Base-by-base conservation (phyloP, 2,797 vertebrate genomes). In the Jordanella pulchra region DNA sequence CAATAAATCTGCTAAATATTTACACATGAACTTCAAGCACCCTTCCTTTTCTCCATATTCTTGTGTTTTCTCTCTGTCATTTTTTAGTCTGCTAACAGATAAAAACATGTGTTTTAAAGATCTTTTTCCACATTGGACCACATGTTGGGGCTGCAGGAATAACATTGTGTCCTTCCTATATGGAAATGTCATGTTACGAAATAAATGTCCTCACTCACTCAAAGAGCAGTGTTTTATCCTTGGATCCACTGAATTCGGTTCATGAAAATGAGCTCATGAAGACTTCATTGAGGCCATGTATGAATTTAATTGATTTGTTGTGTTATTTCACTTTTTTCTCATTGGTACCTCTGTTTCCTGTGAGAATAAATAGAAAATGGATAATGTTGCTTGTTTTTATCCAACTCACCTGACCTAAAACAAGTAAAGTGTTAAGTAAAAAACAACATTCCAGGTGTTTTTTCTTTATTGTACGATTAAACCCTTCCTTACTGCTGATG, bases 121-220 rank as follows among this genome's bases (percentile, higher is more conserved):
- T 58, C 21, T n/a, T n/a, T 60, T 21, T 39, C 21, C 3, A 23
- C 30, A 5, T 12, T 30, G 23, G 18, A 60, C 23, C 11, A 23
- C 18, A 23, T 15, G 25, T 4, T 70, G 25, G 75, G 85, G 89
- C 87, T 74, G 79, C 81, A 83, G 67, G 51, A 72, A 25, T 32
- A 66, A 73, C 60, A n/a, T 80, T 65, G 73, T 21, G 75, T 81
- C 76, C 79, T 17, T 90, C 85, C 79, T 53, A 64, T 14, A 3
- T 75, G 83, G 70, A 88, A 86, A 88, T 89, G 82, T 89, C 82
- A 85, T 77, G 60, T 81, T 42, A 25, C 55, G 9, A 76, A 82
- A 89, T 80, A 79, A 68, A 69, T 51, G 67, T 75, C 53, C 78
- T 69, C 39, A 15, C 68, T 79, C 5, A 23, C 66, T 39, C 63